Percentiles rank a stretch among this genome's conserved stretches.
phyloP scores from a whole-genome alignment of 2,888 invertebrate genomes.

The Papilio gigon region DNA sequence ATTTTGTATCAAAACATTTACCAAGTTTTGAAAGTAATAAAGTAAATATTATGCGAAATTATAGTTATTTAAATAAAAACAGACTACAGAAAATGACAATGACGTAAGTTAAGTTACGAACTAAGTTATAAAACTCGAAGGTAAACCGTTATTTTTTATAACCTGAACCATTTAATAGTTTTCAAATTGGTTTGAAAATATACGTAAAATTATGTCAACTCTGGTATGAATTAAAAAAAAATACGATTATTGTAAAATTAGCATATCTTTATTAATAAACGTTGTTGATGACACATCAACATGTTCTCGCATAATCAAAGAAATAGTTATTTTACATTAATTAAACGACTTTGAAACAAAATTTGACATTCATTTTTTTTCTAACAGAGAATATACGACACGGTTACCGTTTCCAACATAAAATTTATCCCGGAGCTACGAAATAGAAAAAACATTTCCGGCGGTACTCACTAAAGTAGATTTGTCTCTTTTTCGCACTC shows the following conservation, averaged over 20 bases:
- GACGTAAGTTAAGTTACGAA: background rate
- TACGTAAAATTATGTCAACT: background rate
- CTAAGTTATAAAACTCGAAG: background rate
- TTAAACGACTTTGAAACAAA: slow-evolving; percentile 1
- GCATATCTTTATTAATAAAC: slow-evolving; percentile 10
- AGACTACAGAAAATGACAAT: background rate
- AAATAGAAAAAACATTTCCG: slow-evolving; percentile 43
- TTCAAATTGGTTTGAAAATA: background rate
- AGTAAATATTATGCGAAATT: background rate
- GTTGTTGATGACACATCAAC: slow-evolving; percentile 13
- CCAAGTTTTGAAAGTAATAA: background rate
- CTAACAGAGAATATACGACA: background rate
- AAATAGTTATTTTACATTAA: slow-evolving; percentile 3
- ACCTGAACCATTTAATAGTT: background rate
- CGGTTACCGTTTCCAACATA: slow-evolving; percentile 27
- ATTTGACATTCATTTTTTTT: background rate
- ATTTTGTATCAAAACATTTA: too few species aligned
- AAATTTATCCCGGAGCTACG: slow-evolving; percentile 11
- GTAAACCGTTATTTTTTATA: background rate
- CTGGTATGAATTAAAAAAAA: background rate
- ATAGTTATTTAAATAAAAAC: too few species aligned
- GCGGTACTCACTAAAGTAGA: slow-evolving; percentile 47
- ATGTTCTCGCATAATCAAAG: slow-evolving; percentile 1
- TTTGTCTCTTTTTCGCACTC: slow-evolving; percentile 53
- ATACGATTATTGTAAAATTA: slow-evolving; percentile 10